Conservation (phyloP, 2,797 vertebrate species). For the Meda fulgida region DNA sequence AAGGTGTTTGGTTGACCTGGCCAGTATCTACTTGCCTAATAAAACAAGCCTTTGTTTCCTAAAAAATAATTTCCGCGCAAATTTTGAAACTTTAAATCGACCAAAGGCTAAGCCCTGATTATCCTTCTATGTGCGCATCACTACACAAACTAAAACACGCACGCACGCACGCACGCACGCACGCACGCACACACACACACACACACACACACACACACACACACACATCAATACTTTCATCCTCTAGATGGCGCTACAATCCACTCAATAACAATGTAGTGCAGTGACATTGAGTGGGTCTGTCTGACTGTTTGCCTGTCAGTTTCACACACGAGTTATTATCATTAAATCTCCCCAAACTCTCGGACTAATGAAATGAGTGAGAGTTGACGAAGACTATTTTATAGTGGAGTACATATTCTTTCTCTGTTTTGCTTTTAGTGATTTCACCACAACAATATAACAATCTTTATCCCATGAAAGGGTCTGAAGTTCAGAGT, state of each 20-base stretch:
- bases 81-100: not conserved
- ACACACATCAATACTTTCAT: not conserved
- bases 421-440: not conserved
- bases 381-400: not conserved
- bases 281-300: not conserved
- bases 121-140: not conserved
- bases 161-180: too few relatives aligned
- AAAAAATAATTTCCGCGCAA: not conserved
- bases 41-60: not conserved
- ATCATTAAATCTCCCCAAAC: not conserved
- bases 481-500: not conserved
- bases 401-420: not conserved
- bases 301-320: too few relatives aligned
- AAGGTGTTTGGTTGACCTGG: not conserved
- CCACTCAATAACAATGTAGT: not conserved
- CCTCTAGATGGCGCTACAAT: conserved; percentile 10
- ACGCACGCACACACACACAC: too few relatives aligned
- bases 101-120: not conserved
- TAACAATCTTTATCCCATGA: not conserved
- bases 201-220: too few relatives aligned
- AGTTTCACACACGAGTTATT: not conserved
- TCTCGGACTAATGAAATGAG: not conserved
- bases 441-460: not conserved
- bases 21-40: not conserved
- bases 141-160: too few relatives aligned